phyloP scores from a whole-genome alignment of 2,113 vertebrate species.

The Brevimyrus niger region DNA sequence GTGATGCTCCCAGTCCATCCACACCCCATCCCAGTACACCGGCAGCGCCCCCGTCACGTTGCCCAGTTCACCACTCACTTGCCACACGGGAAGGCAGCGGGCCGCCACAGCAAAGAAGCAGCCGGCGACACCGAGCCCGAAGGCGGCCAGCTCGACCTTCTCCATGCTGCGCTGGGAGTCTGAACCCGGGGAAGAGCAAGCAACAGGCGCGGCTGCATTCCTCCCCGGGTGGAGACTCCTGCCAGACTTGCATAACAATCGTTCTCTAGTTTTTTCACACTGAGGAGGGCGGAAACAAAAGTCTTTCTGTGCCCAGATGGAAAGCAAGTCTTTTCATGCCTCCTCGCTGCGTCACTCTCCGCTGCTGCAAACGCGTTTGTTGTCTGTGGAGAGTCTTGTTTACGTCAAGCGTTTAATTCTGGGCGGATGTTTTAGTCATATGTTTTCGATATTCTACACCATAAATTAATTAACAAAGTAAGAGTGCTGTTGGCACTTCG shows the following conservation, averaged over 20 bases:
- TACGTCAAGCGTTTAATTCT: not conserved
- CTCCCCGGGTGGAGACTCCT: constrained; percentile 34
- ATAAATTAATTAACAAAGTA: not conserved
- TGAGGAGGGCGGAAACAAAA: constrained; percentile 37
- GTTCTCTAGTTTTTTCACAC: not conserved
- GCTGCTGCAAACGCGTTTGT: not conserved
- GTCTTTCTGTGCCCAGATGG: constrained; percentile 29
- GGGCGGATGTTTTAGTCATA: not conserved
- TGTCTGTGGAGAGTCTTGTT: not conserved
- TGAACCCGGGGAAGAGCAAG: not conserved
- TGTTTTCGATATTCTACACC: not conserved
- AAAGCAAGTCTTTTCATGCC: not conserved
- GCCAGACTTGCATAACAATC: constrained; percentile 57
- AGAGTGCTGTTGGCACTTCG: not conserved
- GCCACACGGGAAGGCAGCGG: constrained; percentile 79
- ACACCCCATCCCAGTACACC: constrained; percentile 81
- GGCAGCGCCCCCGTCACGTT: constrained; percentile 73
- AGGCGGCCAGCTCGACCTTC: constrained; percentile 45
- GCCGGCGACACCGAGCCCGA: constrained; percentile 43
- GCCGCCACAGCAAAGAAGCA: constrained; percentile 64
- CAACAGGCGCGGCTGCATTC: constrained; percentile 38
- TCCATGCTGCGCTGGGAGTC: constrained; percentile 43
- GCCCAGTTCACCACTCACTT: constrained; percentile 61
- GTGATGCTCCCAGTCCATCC: constrained; percentile 79
- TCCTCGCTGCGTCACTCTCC: not conserved